These are phyloP conservation scores for Cephalotes varians DNA, from an alignment of 2,888 invertebrate species.

Conservation along the genomic window DNA sequence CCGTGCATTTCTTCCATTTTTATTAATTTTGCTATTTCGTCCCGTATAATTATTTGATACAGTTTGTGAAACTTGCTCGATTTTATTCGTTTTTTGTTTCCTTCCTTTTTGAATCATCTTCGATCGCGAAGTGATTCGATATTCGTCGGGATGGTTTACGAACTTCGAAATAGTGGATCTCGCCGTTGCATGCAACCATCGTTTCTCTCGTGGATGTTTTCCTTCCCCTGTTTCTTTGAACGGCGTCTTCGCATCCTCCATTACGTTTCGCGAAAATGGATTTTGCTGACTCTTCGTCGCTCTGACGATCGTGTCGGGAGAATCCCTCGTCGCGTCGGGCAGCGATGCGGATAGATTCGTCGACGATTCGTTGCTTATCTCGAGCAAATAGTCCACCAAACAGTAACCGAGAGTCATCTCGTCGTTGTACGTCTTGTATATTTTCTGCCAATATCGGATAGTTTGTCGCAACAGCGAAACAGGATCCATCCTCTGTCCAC, in stretches of 20 bases:
- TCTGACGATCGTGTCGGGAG: neutral
- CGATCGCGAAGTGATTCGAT: neutral
- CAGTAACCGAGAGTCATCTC: slow-evolving; percentile 74
- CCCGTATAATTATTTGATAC: neutral
- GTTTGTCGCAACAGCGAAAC: slow-evolving; percentile 54
- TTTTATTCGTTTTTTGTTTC: neutral
- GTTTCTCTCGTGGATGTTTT: neutral
- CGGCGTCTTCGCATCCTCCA: neutral
- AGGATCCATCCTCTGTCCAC: slow-evolving; percentile 50
- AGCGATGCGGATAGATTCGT: neutral
- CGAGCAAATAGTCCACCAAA: slow-evolving; percentile 67
- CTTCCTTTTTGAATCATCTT: neutral
- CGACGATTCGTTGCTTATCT: neutral
- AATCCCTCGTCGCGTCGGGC: neutral
- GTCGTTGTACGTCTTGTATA: slow-evolving; percentile 70
- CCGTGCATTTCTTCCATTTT: neutral
- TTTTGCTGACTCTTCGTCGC: neutral
- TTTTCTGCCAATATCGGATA: slow-evolving; percentile 66
- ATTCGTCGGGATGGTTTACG: neutral
- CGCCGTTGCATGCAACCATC: neutral
- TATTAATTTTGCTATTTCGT: neutral
- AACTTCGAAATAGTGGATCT: neutral
- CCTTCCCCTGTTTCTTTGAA: neutral
- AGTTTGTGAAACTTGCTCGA: neutral
- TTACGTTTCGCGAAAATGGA: too few relatives aligned